phyloP scores from a whole-genome alignment of 37 sponge, comb jelly and placozoan species.

The Amphimedon queenslandica region DNA sequence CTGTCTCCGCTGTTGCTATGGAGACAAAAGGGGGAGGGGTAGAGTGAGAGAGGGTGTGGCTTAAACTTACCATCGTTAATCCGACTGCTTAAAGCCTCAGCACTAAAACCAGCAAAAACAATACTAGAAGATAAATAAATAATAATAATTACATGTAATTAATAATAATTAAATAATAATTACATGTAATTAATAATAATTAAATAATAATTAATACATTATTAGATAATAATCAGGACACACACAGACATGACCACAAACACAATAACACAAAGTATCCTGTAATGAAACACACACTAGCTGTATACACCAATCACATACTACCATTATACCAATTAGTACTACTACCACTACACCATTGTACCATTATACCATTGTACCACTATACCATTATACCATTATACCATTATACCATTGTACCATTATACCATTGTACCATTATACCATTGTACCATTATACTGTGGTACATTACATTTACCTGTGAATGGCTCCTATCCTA shows the following conservation, averaged over 20 bases:
- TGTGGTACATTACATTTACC: conserved; percentile 33
- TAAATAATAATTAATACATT: too few species aligned
- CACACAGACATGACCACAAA: neutral
- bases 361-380: too few species aligned
- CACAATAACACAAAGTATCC: neutral
- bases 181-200: too few species aligned
- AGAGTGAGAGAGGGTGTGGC: neutral
- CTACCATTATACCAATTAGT: too few species aligned
- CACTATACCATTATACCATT: too few species aligned
- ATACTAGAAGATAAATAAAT: conserved; percentile 43
- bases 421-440: neutral
- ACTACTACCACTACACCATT: too few species aligned
- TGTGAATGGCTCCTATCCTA: conserved; percentile 91
- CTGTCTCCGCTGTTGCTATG: conserved; percentile 17
- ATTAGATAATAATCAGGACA: too few species aligned
- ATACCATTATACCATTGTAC: neutral
- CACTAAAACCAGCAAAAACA: conserved; percentile 98
- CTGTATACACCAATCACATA: too few species aligned
- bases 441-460: neutral
- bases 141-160: neutral
- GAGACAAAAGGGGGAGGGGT: neutral
- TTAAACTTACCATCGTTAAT: conserved; percentile 70
- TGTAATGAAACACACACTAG: too few species aligned
- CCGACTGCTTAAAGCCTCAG: conserved; percentile 80
- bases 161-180: too few species aligned